Evolutionary conservation across 2,113 vertebrate species (phyloP).

Genomic region (Gracilinanus agilis): DNA sequence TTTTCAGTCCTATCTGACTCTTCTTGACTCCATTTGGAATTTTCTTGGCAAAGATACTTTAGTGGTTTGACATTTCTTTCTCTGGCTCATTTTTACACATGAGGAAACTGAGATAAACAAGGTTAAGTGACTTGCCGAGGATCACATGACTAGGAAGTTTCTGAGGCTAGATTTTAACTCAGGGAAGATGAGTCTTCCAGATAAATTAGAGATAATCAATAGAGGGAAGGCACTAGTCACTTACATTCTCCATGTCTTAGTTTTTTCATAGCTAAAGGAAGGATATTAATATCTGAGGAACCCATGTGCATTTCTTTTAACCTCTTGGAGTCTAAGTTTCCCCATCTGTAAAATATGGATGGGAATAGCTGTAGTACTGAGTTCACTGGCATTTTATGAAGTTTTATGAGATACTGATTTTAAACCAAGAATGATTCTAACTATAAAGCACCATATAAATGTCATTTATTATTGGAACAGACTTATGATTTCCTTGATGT

Average conservation of each 20-base stretch:
- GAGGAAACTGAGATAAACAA: no score
- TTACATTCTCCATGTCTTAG: not conserved
- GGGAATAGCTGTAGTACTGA: not conserved
- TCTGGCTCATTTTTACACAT: no score
- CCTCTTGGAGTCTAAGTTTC: not conserved
- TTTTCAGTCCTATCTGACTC: no score
- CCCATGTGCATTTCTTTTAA: not conserved
- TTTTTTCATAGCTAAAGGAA: not conserved
- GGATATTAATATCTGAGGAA: not conserved
- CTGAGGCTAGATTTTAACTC: no score
- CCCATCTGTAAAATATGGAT: not conserved
- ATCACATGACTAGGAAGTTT: no score
- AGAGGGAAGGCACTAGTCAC: not conserved
- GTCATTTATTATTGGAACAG: not conserved
- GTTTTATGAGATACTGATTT: not conserved
- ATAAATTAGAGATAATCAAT: not conserved
- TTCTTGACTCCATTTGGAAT: no score
- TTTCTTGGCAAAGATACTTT: no score
- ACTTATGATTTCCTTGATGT: not conserved
- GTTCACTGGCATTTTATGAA: not conserved
- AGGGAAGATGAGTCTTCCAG: no score
- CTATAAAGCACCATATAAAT: not conserved
- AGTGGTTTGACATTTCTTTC: no score
- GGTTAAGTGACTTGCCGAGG: no score
- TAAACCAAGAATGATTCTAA: not conserved